A percentile compares a stretch with the other conserved stretches of the same genome.
phyloP scores from a whole-genome alignment of 2,113 vertebrate genomes.

The Stomatorhinus ivindoensis region DNA sequence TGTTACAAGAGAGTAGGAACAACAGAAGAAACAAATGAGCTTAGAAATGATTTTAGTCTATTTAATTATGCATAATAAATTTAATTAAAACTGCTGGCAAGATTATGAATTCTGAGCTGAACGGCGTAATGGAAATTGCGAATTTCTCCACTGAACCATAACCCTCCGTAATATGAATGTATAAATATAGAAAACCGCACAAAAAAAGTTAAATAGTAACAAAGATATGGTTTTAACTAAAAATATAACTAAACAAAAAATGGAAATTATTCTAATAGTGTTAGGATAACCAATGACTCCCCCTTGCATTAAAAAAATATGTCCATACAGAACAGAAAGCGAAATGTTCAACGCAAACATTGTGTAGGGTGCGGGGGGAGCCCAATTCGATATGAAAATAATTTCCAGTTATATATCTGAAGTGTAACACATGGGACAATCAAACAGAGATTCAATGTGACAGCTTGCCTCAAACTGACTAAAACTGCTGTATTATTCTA shows the following conservation, averaged over 20 bases:
- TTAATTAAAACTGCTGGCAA: neutral
- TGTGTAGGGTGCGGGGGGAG: neutral
- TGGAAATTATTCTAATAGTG: neutral
- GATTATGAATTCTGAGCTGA: constrained; percentile 3
- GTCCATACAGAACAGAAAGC: neutral
- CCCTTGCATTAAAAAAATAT: neutral
- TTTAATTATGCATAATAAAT: constrained; percentile 4
- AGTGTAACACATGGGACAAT: neutral
- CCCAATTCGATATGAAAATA: neutral
- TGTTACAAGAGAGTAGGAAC: neutral
- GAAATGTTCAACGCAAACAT: neutral
- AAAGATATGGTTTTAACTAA: neutral
- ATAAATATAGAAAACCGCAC: neutral
- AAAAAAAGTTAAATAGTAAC: neutral
- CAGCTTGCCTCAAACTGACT: neutral
- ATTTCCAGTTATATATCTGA: neutral
- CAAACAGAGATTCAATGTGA: neutral
- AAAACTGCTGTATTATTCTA: neutral
- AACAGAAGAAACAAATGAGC: neutral
- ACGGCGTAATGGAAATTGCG: neutral
- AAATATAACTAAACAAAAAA: neutral
- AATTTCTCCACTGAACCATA: neutral
- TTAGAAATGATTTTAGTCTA: constrained; percentile 1
- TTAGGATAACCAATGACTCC: neutral
- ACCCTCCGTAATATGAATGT: neutral